Percentiles rank a stretch among this genome's conserved stretches.
Evolutionary conservation across 2,888 invertebrate species (phyloP).

Genomic region (Dryococelus australis): DNA sequence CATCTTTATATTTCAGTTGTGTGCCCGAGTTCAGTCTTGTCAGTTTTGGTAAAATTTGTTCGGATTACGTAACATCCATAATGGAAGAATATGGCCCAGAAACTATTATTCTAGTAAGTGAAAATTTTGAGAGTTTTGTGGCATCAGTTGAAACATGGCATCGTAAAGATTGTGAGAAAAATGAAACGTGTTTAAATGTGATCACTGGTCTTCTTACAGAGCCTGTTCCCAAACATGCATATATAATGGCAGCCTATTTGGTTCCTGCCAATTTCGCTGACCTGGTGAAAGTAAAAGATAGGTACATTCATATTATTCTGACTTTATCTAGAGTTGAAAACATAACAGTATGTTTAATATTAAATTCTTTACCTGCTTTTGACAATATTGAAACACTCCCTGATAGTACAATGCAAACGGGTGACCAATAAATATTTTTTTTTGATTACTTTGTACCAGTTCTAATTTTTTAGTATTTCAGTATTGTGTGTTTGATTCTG

Average conservation of each 20-base stretch:
- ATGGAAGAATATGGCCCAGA: background rate
- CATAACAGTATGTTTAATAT: background rate
- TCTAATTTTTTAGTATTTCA: no score
- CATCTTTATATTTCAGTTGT: background rate
- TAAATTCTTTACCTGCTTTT: background rate
- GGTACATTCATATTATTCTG: background rate
- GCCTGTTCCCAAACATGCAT: background rate
- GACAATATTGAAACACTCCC: no score
- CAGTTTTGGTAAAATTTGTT: background rate
- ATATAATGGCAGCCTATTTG: background rate
- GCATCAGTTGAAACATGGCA: background rate
- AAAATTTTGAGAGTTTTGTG: background rate
- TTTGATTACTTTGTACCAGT: no score
- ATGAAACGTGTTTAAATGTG: background rate
- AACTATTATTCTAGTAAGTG: background rate
- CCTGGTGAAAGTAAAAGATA: background rate
- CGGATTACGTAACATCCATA: background rate
- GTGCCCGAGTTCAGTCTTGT: background rate
- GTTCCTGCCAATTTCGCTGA: background rate
- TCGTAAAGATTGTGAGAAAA: background rate
- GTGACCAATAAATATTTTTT: no score
- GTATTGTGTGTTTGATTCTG: no score
- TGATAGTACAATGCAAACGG: no score
- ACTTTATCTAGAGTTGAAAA: background rate
- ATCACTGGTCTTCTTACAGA: background rate